Percentiles rank a stretch among this genome's conserved stretches.
Conservation (phyloP, 37 sponge, comb jelly and placozoan genomes). For the Dysidea cf. avara region DNA sequence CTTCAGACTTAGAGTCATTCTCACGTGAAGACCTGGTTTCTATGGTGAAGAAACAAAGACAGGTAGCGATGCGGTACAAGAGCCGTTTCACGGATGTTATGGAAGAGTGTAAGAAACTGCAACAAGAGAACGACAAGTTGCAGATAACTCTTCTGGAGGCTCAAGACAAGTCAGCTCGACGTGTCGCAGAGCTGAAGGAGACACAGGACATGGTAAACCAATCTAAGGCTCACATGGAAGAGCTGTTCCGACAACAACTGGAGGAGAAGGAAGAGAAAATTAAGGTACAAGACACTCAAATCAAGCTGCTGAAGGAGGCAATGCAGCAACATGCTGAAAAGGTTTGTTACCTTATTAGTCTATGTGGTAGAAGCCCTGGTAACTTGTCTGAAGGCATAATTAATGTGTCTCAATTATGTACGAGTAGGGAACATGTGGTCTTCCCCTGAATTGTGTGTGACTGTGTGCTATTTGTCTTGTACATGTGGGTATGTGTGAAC, state of each 20-base stretch:
- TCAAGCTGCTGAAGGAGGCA: constrained; percentile 2
- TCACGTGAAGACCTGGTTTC: too few species aligned
- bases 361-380: too few species aligned
- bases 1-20: too few species aligned
- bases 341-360: too few species aligned
- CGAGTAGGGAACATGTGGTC: too few species aligned
- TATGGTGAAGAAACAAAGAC: constrained; percentile 43
- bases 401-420: too few species aligned
- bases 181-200: constrained; percentile 67
- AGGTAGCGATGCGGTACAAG: constrained; percentile 47
- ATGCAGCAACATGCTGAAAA: too few species aligned
- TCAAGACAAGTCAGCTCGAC: constrained; percentile 43
- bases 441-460: constrained; percentile 21
- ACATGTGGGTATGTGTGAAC: constrained; percentile 19
- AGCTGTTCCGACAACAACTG: constrained; percentile 32
- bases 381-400: too few species aligned
- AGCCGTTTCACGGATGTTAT: constrained; percentile 54
- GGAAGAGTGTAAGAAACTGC: constrained; percentile 40
- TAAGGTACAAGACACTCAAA: constrained; percentile 69
- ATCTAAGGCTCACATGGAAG: constrained; percentile 83
- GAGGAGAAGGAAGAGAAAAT: constrained; percentile 87
- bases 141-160: constrained; percentile 11
- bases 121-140: constrained; percentile 38
- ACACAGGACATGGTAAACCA: constrained; percentile 35
- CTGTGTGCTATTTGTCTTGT: not conserved